These are phyloP conservation scores for Capitulum mitella DNA, from an alignment of 2,888 invertebrate species.

Conservation along the genomic window DNA sequence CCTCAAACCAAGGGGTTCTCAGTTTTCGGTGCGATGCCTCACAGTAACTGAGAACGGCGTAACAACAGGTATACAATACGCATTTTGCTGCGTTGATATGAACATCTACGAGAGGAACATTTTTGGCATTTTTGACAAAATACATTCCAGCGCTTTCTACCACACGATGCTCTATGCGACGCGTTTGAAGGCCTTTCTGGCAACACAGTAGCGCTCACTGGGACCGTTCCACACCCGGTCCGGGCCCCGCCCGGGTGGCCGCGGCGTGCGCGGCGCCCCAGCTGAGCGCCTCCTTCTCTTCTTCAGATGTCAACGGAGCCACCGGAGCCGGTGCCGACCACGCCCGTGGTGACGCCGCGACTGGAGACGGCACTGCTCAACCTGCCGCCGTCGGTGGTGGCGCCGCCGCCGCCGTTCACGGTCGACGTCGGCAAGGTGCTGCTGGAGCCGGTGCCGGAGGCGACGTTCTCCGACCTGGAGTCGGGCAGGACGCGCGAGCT, in stretches of 20 bases:
- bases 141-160: too few species aligned
- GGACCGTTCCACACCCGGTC: not conserved
- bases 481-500: constrained; percentile 69
- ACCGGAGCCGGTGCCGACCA: not conserved
- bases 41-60: too few species aligned
- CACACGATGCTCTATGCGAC: too few species aligned
- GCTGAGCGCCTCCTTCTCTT: not conserved
- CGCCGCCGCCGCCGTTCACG: not conserved
- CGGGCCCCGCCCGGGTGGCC: not conserved
- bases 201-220: not conserved
- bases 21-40: too few species aligned
- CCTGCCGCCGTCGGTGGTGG: not conserved
- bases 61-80: too few species aligned
- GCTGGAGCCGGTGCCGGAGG: constrained; percentile 70
- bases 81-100: too few species aligned
- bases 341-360: not conserved
- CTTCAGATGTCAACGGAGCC: not conserved
- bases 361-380: not conserved
- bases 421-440: constrained; percentile 35
- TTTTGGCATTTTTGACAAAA: too few species aligned
- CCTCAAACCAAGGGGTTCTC: too few species aligned
- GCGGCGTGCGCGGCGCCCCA: not conserved
- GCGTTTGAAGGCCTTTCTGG: too few species aligned
- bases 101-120: too few species aligned
- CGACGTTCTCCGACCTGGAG: constrained; percentile 83